Base-by-base conservation (phyloP, 1,140 invertebrate genomes). In the Saccostrea cuccullata region DNA sequence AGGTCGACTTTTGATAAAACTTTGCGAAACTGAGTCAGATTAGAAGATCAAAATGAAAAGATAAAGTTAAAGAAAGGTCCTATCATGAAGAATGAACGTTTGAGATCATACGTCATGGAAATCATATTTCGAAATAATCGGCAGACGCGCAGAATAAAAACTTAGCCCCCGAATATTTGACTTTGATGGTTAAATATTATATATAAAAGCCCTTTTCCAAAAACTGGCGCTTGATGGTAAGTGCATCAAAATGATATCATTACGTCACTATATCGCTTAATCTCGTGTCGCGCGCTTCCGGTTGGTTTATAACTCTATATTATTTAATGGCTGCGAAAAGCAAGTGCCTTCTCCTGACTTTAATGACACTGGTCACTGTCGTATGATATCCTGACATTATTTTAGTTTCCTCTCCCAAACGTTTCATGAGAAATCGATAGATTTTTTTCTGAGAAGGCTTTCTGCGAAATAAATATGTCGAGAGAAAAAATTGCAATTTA, bases 181-280 rank as follows among this genome's bases (percentile, higher is more conserved):
- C 2, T 36, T 36, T 36, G 30, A 36, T 36, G 30, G 30, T 36
- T 36, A 36, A 36, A 36, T 36, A 36, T 36, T 36, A 36, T 36
- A 36, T 36, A 36, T 36, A 47, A 47, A 47, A 47, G 6, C 9
- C 9, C 47, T 5, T 47, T 47, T 6, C 47, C 5, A 47, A 9
- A 9, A 47, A 47, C 9, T 47, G 47, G 47, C 9, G 47, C 17
- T 5, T 20, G 58, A 20, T 20, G n/a, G 58, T 64, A 77, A 26
- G 13, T 4, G 36, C 70, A 26, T 73, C 70, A 73, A 73, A 73
- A 26, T 11, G 30, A 73, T 73, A 77, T 77, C 30, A 77, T 30
- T 77, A 77, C 70, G 70, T 77, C 70, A 77, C 70, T 12, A 36
- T 36, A 36, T 77, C 70, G 70, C 70, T 77, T 77, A 77, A 36